A percentile compares a stretch with the other conserved stretches of the same genome.
Evolutionary conservation across 2,888 invertebrate genomes (phyloP).

Genomic region (Melitaea athalia): DNA sequence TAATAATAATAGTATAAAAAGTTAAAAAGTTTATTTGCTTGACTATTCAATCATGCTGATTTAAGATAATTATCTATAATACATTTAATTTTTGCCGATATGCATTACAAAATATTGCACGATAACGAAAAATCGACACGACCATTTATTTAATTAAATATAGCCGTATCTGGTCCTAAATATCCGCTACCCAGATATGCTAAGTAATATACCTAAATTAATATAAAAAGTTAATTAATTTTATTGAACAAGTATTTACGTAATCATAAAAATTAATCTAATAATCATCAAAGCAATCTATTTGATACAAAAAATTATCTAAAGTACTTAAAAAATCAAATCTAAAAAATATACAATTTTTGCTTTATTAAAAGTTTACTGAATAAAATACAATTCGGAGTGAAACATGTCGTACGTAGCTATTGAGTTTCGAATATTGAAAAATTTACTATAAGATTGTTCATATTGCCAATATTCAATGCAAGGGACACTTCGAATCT

Average conservation of each 20-base stretch:
- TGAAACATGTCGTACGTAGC: slow-evolving; percentile 7
- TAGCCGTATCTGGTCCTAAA: no score
- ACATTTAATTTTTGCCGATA: no score
- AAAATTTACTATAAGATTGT: slow-evolving; percentile 31
- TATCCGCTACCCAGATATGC: no score
- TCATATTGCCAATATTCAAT: slow-evolving; percentile 28
- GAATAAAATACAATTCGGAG: slow-evolving; percentile 7
- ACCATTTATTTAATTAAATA: no score
- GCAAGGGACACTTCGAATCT: slow-evolving; percentile 28
- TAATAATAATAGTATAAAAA: no score
- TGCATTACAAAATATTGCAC: no score
- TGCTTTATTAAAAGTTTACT: slow-evolving; percentile 2
- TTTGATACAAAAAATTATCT: not conserved
- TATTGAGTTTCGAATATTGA: slow-evolving; percentile 25
- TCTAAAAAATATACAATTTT: not conserved
- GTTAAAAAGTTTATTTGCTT: no score
- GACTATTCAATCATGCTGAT: no score
- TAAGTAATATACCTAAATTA: no score
- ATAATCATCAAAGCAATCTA: not conserved
- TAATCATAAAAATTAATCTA: not conserved
- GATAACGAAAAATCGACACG: no score
- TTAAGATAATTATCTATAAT: no score
- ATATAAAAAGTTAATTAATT: not conserved
- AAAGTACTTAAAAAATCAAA: not conserved
- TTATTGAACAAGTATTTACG: not conserved